Conservation (phyloP, 2,888 invertebrate genomes). For the Dynastes maya region DNA sequence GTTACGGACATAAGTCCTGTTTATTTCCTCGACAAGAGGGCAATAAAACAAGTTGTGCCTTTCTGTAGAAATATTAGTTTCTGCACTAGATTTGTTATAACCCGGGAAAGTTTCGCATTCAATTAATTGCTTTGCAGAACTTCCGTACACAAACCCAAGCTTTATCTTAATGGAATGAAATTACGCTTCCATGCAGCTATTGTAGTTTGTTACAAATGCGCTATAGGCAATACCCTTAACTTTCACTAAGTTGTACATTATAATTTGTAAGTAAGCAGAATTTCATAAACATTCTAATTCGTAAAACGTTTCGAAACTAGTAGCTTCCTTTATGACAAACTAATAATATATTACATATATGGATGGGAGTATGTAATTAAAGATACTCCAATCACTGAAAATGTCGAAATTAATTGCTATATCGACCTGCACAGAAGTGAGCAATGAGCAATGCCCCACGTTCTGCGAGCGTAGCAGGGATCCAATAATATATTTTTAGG, state of each 20-base stretch:
- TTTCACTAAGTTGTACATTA: not conserved
- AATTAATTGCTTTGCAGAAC: constrained; percentile 31
- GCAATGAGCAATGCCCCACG: too few species aligned
- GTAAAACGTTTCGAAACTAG: too few species aligned
- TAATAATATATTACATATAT: too few species aligned
- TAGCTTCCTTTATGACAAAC: too few species aligned
- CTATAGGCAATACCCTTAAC: not conserved
- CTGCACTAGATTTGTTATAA: constrained; percentile 46
- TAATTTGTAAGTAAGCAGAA: too few species aligned
- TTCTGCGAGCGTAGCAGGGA: too few species aligned
- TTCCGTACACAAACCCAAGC: constrained; percentile 12
- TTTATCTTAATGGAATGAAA: constrained; percentile 6
- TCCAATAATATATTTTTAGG: too few species aligned
- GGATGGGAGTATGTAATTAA: too few species aligned
- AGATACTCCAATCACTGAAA: too few species aligned
- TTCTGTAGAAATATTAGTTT: constrained; percentile 48
- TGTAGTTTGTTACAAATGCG: constrained; percentile 2
- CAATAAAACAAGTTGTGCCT: constrained; percentile 60
- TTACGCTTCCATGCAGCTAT: constrained; percentile 11
- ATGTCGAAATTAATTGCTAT: too few species aligned
- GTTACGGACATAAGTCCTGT: constrained; percentile 63
- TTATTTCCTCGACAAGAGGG: constrained; percentile 61
- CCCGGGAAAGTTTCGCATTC: constrained; percentile 34
- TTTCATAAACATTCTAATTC: too few species aligned
- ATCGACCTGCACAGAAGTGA: too few species aligned